These are phyloP conservation scores for Clarias batrachus DNA, from an alignment of 2,113 vertebrate species.

Conservation along the genomic window DNA sequence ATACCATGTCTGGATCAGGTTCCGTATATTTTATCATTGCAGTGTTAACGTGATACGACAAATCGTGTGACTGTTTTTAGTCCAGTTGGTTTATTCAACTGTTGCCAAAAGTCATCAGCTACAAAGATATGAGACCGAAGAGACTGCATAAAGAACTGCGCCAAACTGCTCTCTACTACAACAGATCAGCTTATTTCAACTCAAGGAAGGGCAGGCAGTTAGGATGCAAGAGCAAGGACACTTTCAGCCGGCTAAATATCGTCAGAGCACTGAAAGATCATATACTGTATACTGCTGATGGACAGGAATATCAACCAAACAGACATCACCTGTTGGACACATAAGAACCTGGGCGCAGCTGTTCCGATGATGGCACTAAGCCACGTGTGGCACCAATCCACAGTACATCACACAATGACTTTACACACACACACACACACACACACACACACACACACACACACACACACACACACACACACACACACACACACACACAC, in stretches of 20 bases:
- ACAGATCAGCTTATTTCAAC: constrained; percentile 34
- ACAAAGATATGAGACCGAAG: not conserved
- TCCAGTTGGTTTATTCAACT: constrained; percentile 10
- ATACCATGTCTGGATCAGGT: too few relatives aligned
- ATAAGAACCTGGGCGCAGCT: not conserved
- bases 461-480: too few relatives aligned
- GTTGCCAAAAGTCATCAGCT: constrained; percentile 1
- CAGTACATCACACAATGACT: not conserved
- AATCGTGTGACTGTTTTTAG: too few relatives aligned
- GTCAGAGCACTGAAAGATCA: constrained; percentile 13
- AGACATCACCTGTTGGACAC: constrained; percentile 19
- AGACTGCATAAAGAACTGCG: not conserved
- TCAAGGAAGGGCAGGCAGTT: not conserved
- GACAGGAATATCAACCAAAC: constrained; percentile 33
- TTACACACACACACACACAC: not conserved
- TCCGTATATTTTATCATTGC: too few relatives aligned
- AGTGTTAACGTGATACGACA: too few relatives aligned
- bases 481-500: not conserved
- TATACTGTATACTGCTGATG: constrained; percentile 39
- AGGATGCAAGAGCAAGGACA: constrained; percentile 35
- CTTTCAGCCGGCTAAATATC: constrained; percentile 38
- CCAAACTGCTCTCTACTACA: constrained; percentile 35
- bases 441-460: too few relatives aligned
- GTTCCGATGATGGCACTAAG: not conserved
- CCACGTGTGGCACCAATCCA: too few relatives aligned